Evolutionary conservation across 2,888 invertebrate genomes (phyloP), one percentile per base, ranked within the genome.

Genomic region (Mythimna lalbum): DNA sequence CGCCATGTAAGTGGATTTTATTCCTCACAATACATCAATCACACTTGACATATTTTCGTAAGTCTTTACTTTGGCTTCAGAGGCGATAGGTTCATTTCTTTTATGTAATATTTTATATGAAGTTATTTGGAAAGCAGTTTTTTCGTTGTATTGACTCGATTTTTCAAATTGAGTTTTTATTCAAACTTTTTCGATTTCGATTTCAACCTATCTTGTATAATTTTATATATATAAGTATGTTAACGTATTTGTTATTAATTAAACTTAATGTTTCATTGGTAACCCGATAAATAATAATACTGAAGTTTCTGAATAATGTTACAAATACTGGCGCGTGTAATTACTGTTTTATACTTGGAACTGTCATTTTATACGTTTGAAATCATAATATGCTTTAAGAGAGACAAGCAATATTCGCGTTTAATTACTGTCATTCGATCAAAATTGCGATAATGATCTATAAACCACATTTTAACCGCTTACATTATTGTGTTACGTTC

Each of bases 1-100:
- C 95, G 69, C 94, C 94, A 68, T 93, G 95, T 95, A 90, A 95
- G 95, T 94, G 85, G 69, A 85, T 86, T 85, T 84, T 76, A 83
- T 84, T 80, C 59, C 69, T 68, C 63, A 82, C 80, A 85, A 88
- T 86, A 87, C 88, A 90, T 91, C 90, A 88, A 90, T 91, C 89
- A 88, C 82, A 82, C 87, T 88, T 87, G 90, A 86, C 90, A 85
- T 78, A 81, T 82, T 85, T 86, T 86, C 82, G 78, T 76, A 76
- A 85, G 77, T 68, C 77, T 76, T 70, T 75, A 47, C 71, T 67
- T 81, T 78, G 82, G 73, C 82, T 87, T 86, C 57, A 47, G 75
- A 76, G 63, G 70, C 77, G 75, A 78, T 80, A 73, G 83, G 82
- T 79, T 84, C 76, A 81, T 85, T 86, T 88, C 72, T 79, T 68